Conservation (phyloP, 2,113 vertebrate species). For the Gymnogyps californianus region DNA sequence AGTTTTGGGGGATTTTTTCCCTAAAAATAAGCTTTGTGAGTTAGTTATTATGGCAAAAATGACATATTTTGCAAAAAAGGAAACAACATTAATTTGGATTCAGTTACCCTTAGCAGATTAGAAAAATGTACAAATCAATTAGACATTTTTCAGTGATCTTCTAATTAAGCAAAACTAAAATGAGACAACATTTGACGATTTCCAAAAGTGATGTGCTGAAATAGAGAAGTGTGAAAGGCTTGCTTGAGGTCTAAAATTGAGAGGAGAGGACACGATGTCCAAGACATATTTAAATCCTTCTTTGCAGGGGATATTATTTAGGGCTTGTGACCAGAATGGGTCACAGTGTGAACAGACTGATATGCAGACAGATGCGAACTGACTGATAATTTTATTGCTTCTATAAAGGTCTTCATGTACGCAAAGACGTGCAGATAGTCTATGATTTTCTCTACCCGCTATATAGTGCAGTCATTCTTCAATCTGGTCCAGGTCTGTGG, state of each 20-base stretch:
- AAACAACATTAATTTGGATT: background rate
- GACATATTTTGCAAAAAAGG: background rate
- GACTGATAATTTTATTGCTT: background rate
- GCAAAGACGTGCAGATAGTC: background rate
- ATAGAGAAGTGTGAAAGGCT: background rate
- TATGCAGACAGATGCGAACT: background rate
- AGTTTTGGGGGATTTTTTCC: fast-evolving
- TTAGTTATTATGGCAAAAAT: background rate
- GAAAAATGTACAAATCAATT: background rate
- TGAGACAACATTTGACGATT: background rate
- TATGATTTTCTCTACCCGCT: background rate
- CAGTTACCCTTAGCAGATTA: background rate
- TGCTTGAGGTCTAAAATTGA: background rate
- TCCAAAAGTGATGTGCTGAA: background rate
- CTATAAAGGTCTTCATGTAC: background rate
- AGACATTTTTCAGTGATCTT: background rate
- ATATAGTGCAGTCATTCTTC: background rate
- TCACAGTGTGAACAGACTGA: background rate
- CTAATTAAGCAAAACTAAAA: background rate
- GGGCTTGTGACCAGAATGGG: background rate
- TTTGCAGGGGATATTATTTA: background rate
- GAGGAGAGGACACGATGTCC: background rate
- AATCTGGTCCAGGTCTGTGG: background rate
- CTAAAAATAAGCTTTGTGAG: background rate
- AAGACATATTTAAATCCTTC: background rate